Conservation (phyloP, 2,888 invertebrate species). For the Microctonus hyperodae region DNA sequence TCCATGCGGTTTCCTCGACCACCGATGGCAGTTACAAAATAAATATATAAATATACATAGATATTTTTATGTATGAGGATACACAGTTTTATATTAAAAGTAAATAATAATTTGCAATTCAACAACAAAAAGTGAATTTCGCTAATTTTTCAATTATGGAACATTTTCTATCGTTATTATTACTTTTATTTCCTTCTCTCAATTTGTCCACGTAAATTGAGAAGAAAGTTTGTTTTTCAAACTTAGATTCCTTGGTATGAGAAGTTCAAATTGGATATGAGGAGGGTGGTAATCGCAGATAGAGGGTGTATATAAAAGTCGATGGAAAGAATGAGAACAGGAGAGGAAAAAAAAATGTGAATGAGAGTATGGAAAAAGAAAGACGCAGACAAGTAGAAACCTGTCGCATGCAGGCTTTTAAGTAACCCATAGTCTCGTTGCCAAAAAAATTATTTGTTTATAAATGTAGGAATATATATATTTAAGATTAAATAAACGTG, state of each 20-base stretch:
- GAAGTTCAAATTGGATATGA: neutral
- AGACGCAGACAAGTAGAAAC: conserved; percentile 21
- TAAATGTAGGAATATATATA: too few species aligned
- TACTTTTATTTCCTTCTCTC: neutral
- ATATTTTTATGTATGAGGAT: too few species aligned
- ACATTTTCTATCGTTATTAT: neutral
- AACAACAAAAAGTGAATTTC: neutral
- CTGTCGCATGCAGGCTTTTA: conserved; percentile 43
- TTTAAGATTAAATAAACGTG: too few species aligned
- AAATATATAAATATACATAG: neutral
- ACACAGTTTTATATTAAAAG: too few species aligned
- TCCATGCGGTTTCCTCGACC: conserved; percentile 11
- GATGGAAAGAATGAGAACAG: conserved; percentile 24
- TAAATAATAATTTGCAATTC: neutral
- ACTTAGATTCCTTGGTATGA: neutral
- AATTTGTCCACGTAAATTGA: neutral
- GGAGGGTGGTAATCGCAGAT: neutral
- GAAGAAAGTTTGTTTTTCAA: neutral
- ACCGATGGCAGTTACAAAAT: neutral
- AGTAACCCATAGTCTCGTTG: too few species aligned
- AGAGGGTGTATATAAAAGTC: neutral
- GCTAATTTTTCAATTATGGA: neutral
- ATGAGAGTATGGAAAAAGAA: conserved; percentile 22
- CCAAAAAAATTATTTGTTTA: too few species aligned
- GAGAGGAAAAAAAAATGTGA: conserved; percentile 3